Percentiles rank a stretch among this genome's conserved stretches.
These are phyloP conservation scores for Eudemis profundana DNA, from an alignment of 2,888 invertebrate species.

Conservation along the genomic window DNA sequence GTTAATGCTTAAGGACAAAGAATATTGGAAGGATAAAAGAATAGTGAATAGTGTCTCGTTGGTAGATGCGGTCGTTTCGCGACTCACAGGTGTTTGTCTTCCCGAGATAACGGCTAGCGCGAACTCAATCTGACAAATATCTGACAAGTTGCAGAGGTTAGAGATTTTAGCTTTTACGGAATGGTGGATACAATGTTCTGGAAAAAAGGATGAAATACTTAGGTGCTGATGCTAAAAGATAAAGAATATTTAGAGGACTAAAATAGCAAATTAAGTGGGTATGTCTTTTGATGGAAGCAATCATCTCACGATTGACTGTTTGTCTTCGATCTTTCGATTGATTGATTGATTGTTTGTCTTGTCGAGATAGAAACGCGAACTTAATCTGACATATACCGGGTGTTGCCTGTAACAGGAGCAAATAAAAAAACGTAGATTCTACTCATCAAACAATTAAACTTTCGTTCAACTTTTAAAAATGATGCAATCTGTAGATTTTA, in stretches of 20 bases:
- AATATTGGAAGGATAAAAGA: too few relatives aligned
- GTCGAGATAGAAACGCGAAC: not conserved
- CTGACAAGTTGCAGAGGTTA: not conserved
- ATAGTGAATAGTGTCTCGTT: conserved; percentile 70
- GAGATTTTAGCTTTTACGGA: not conserved
- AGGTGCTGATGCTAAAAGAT: too few relatives aligned
- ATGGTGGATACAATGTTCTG: too few relatives aligned
- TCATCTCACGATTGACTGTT: conserved; percentile 37
- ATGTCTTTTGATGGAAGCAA: conserved; percentile 66
- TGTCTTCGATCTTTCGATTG: too few relatives aligned
- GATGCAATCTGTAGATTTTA: too few relatives aligned
- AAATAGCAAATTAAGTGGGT: conserved; percentile 69
- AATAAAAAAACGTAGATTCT: too few relatives aligned
- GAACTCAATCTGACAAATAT: not conserved
- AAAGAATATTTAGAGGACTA: too few relatives aligned
- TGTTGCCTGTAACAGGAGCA: too few relatives aligned
- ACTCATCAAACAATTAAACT: too few relatives aligned
- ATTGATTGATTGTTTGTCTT: conserved; percentile 30
- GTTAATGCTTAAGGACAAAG: too few relatives aligned
- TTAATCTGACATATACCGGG: not conserved
- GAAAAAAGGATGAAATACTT: too few relatives aligned
- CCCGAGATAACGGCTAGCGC: not conserved
- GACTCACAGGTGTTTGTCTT: conserved; percentile 36
- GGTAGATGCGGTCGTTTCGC: conserved; percentile 54
- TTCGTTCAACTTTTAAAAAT: too few relatives aligned